A percentile compares a stretch with the other conserved stretches of the same genome.
Conservation (phyloP, 2,797 vertebrate genomes). For the Gadopsis marmoratus region DNA sequence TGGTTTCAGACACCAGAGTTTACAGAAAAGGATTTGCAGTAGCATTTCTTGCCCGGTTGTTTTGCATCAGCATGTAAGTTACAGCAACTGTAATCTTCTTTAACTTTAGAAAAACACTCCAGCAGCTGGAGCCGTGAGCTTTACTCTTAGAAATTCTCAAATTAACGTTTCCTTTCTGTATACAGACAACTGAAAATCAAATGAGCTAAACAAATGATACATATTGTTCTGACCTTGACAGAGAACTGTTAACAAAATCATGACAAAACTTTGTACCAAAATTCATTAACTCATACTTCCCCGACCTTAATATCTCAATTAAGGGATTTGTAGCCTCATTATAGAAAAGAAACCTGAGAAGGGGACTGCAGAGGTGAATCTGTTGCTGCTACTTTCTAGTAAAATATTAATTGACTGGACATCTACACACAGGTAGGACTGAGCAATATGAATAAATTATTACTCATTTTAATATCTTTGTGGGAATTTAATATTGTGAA, state of each 20-base stretch:
- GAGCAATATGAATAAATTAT: conserved; percentile 8
- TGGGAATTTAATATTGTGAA: not conserved
- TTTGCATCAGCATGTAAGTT: conserved; percentile 28
- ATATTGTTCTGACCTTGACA: not conserved
- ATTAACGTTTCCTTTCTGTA: not conserved
- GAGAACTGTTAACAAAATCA: not conserved
- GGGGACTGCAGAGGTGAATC: not conserved
- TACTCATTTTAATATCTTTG: conserved; percentile 4
- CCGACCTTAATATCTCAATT: not conserved
- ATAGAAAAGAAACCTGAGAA: conserved; percentile 35
- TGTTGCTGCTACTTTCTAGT: conserved; percentile 8
- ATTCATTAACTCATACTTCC: not conserved
- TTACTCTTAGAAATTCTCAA: conserved; percentile 16
- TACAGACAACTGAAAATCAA: conserved; percentile 28
- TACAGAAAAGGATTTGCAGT: conserved; percentile 26
- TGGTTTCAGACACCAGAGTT: conserved; percentile 16
- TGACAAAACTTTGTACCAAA: conserved; percentile 6
- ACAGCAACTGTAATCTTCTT: conserved; percentile 5
- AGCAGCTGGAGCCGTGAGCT: not conserved
- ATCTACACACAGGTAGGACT: conserved; percentile 1
- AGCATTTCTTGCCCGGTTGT: conserved; percentile 5
- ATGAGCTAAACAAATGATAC: not conserved
- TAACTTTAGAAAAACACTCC: conserved; percentile 11
- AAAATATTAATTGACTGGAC: conserved; percentile 1
- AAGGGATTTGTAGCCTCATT: not conserved